These are phyloP conservation scores for Distichodus sexfasciatus DNA, from an alignment of 2,797 vertebrate species.

Conservation along the genomic window DNA sequence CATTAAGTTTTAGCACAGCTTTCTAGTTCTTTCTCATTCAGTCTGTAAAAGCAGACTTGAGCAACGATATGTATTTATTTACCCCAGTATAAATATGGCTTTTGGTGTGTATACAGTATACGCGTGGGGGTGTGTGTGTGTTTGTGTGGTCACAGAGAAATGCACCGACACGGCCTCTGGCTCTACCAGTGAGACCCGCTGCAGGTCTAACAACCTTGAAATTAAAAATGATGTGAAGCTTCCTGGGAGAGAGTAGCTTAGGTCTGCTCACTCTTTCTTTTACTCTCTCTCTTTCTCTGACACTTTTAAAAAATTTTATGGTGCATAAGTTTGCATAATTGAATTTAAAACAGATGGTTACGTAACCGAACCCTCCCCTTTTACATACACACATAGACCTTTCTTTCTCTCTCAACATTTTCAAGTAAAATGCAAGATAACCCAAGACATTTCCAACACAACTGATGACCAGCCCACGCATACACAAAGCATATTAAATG, in stretches of 20 bases:
- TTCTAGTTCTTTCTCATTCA: background rate
- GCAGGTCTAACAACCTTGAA: constrained; percentile 17
- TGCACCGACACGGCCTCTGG: background rate
- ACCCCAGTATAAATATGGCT: constrained; percentile 1
- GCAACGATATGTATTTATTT: background rate
- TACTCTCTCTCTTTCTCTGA: no score
- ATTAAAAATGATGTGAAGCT: constrained; percentile 17
- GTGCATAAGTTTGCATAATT: constrained; percentile 14
- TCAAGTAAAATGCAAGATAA: no score
- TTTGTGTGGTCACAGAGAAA: constrained; percentile 3
- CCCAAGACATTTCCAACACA: no score
- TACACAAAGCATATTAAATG: no score
- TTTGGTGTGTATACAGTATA: background rate
- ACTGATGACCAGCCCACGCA: no score
- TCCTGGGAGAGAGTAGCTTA: background rate
- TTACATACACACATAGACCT: background rate
- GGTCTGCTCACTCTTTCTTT: background rate
- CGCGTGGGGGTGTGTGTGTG: background rate
- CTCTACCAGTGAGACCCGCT: constrained; percentile 3
- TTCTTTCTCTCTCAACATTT: background rate
- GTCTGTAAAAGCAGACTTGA: background rate
- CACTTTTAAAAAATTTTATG: background rate
- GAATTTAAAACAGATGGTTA: constrained; percentile 5
- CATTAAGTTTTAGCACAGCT: background rate
- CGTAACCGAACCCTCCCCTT: background rate